A percentile compares a stretch with the other conserved stretches of the same genome.
phyloP scores from a whole-genome alignment of 2,888 invertebrate genomes.

The Troides aeacus region DNA sequence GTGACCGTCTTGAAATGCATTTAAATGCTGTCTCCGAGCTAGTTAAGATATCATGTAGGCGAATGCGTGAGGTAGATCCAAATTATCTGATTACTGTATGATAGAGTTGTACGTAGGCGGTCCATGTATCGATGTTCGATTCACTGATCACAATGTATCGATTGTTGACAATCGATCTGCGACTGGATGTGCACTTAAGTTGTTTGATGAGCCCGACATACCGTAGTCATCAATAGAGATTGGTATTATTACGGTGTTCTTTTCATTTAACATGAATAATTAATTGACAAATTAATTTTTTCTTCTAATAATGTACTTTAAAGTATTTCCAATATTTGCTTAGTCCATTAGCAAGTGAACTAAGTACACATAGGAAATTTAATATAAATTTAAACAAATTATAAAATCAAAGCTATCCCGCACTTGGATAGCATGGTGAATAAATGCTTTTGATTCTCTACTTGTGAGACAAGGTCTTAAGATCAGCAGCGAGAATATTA shows the following conservation, averaged over 20 bases:
- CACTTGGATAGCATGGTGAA: no score
- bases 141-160: conserved; percentile 44
- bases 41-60: conserved; percentile 27
- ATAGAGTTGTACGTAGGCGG: conserved; percentile 64
- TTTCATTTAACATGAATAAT: not conserved
- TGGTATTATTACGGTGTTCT: not conserved
- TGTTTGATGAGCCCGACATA: conserved; percentile 52
- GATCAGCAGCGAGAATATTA: no score
- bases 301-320: no score
- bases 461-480: no score
- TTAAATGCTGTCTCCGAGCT: conserved; percentile 43
- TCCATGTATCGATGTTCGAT: conserved; percentile 23
- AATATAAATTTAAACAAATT: no score
- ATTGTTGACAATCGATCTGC: conserved; percentile 61
- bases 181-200: conserved; percentile 45
- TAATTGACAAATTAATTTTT: no score
- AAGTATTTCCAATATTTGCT: no score
- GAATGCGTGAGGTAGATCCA: conserved; percentile 42
- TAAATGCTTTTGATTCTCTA: no score
- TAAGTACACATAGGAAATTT: no score
- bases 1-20: conserved; percentile 58
- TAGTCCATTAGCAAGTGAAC: no score
- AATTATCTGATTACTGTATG: conserved; percentile 75
- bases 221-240: not conserved
- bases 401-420: no score